Percentiles rank a stretch among this genome's conserved stretches.
Conservation (phyloP, 2,888 invertebrate species). For the Drosophila multiciliata region DNA sequence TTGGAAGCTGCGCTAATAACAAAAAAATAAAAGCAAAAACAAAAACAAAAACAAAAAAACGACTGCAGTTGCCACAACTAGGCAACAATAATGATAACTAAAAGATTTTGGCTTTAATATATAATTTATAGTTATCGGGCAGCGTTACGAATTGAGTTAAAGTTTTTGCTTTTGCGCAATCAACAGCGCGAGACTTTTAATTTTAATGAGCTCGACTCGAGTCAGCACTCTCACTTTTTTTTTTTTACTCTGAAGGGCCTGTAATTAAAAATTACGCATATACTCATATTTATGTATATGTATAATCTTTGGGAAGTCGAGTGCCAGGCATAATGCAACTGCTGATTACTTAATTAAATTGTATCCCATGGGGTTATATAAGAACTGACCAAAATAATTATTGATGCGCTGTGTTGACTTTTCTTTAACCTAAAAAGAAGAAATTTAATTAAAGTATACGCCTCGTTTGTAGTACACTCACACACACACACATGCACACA, state of each 20-base stretch:
- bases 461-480: constrained; percentile 42
- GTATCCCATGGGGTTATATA: constrained; percentile 55
- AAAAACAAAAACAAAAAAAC: not conserved
- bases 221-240: constrained; percentile 59
- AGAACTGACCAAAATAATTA: constrained; percentile 22
- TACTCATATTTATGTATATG: constrained; percentile 15
- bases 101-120: constrained; percentile 39
- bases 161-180: constrained; percentile 45
- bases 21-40: constrained; percentile 5
- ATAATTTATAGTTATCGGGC: constrained; percentile 57
- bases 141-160: constrained; percentile 65
- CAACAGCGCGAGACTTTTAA: constrained; percentile 57
- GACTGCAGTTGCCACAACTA: constrained; percentile 19
- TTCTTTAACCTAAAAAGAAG: constrained; percentile 71
- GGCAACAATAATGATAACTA: constrained; percentile 37
- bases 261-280: constrained; percentile 53
- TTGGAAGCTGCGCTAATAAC: constrained; percentile 54
- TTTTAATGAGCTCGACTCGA: constrained; percentile 42
- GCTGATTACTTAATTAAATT: constrained; percentile 66
- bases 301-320: constrained; percentile 4
- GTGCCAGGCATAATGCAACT: constrained; percentile 32
- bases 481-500: constrained; percentile 17
- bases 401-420: constrained; percentile 33
- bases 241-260: constrained; percentile 27
- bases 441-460: constrained; percentile 78